A percentile compares a stretch with the other conserved stretches of the same genome.
Evolutionary conservation across 2,113 vertebrate species (phyloP).

Genomic region (Suricata suricatta): DNA sequence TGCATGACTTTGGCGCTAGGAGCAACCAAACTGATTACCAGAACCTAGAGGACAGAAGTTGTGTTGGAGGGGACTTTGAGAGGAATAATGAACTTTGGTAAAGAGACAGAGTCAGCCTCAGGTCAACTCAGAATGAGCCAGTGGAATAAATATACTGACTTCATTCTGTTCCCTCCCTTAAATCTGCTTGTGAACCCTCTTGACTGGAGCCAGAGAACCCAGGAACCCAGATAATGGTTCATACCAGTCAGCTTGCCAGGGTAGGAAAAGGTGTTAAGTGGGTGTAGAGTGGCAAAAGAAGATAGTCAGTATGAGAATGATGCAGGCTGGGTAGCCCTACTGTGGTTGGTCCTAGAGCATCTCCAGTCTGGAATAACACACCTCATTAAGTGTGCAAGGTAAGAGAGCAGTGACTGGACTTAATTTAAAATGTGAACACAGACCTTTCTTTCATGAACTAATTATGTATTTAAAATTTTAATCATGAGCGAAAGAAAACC

Average conservation of each 20-base stretch:
- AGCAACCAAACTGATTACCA: background rate
- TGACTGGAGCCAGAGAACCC: background rate
- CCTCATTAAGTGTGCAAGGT: background rate
- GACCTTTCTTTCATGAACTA: background rate
- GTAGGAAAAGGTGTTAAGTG: background rate
- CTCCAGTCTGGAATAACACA: background rate
- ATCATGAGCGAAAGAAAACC: background rate
- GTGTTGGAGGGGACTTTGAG: background rate
- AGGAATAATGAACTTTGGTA: background rate
- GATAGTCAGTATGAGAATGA: background rate
- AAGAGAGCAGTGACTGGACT: background rate
- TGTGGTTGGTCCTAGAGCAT: background rate
- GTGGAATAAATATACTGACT: background rate
- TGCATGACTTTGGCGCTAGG: background rate
- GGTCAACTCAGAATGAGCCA: background rate
- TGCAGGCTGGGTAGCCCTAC: background rate
- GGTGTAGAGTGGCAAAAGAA: background rate
- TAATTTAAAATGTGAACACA: background rate
- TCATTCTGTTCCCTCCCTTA: background rate
- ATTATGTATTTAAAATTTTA: constrained; percentile 7
- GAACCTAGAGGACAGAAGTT: background rate
- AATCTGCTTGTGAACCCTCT: background rate
- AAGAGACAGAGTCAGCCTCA: background rate
- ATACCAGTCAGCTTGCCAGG: background rate
- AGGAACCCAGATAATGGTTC: background rate